Base-by-base conservation (phyloP, 1,140 invertebrate genomes). In the Psilanteris sp. region DNA sequence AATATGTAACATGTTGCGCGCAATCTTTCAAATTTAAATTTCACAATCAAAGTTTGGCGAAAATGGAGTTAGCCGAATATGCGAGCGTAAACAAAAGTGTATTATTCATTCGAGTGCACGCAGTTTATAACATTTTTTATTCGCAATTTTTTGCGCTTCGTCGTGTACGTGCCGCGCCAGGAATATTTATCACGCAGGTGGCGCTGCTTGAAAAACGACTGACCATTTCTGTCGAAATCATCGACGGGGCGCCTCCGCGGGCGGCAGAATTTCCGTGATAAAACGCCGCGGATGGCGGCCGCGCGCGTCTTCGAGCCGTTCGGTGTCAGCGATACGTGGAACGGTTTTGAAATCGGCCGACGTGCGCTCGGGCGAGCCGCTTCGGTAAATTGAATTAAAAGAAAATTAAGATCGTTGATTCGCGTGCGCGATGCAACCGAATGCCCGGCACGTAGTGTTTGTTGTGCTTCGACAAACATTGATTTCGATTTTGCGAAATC, bases 11-110 rank as follows among this genome's bases (percentile, higher is more conserved):
- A 18, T 31, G 57, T 62, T 46, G 37, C 55, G 36, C 18, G 37
- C 22, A 41, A 72, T 72, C n/a, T 50, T 46, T 71, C 32, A 62
- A 64, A 72, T 72, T 72, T 50, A 57, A 62, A 72, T 72, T 72
- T 72, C 37, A 29, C 68, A 72, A 57, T 72, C 50, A 64, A 57
- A 54, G 59, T 72, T 57, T 6, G 16, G 27, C 24, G 67, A 55
- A 48, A 72, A 57, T 50, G 29, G 59, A 64, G 57, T 64, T 57
- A 50, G 15, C 16, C 34, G 41, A 64, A 64, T 72, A 48, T 43
- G 57, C 48, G 22, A 64, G 34, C 27, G 46, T 54, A 64, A 72
- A 72, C 50, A 72, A 64, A 52, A 54, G 55, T 68, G 46, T 52
- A 75, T 75, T 68, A 75, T 64, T 75, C 44, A 64, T 67, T 34